Conservation (phyloP, 2,113 vertebrate species). For the Uria aalge region DNA sequence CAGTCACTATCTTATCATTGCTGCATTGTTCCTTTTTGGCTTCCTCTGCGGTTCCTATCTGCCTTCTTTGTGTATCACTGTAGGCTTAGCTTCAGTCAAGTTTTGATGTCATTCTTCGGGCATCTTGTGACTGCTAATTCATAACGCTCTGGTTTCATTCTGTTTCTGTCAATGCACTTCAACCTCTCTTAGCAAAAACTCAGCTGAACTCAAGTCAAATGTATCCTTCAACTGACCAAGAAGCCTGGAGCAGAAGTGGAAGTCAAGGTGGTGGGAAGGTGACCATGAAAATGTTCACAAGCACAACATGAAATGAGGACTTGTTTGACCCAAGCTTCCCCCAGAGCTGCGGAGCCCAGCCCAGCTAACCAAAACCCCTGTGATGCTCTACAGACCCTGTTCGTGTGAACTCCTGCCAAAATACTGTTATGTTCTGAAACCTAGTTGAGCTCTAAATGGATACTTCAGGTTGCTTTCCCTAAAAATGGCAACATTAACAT, state of each 20-base stretch:
- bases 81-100: background rate
- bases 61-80: background rate
- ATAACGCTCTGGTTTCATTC: background rate
- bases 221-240: background rate
- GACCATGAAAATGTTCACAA: background rate
- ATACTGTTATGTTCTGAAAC: background rate
- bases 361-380: background rate
- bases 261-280: background rate
- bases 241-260: background rate
- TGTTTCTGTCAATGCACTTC: background rate
- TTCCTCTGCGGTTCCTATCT: conserved; percentile 8
- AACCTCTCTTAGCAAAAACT: background rate
- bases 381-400: background rate
- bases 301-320: background rate
- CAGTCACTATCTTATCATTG: conserved; percentile 5
- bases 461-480: background rate
- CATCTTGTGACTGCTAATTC: background rate
- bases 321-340: background rate
- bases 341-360: background rate
- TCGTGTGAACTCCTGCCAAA: background rate
- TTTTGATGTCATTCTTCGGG: background rate
- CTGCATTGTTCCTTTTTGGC: background rate
- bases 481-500: background rate
- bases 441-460: background rate
- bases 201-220: background rate